Conservation (phyloP, 2,888 invertebrate species). For the Spatulosminthurus flaviceps region DNA sequence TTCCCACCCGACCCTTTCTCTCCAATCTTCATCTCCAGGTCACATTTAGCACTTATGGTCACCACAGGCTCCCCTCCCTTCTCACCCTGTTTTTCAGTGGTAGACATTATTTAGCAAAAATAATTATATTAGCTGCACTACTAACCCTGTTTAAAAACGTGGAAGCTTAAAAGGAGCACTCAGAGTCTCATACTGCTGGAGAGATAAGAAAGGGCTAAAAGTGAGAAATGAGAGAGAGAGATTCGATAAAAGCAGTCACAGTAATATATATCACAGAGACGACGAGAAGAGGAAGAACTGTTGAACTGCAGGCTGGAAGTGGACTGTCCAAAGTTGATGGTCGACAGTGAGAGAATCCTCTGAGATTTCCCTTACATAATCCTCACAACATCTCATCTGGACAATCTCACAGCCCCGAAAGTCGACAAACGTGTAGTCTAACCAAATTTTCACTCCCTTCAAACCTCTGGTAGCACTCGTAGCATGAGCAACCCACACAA, state of each 20-base stretch:
- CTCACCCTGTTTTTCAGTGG: background rate
- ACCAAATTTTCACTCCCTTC: no score
- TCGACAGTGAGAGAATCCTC: background rate
- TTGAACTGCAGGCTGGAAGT: slow-evolving; percentile 1
- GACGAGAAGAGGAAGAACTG: slow-evolving; percentile 7
- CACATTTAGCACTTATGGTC: slow-evolving; percentile 18
- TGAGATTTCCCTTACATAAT: background rate
- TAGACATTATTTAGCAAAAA: background rate
- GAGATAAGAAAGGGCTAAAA: background rate
- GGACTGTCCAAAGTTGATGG: slow-evolving; percentile 12
- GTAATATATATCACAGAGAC: background rate
- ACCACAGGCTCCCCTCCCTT: background rate
- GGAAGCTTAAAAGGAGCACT: background rate
- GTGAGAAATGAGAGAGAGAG: background rate
- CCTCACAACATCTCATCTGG: slow-evolving; percentile 8
- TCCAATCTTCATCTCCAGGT: background rate
- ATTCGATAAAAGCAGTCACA: background rate
- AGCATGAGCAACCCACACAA: no score
- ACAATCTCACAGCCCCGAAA: slow-evolving; percentile 5
- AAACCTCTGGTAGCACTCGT: no score
- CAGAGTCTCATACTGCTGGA: background rate
- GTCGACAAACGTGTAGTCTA: background rate
- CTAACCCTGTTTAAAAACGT: background rate
- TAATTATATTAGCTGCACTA: no score
- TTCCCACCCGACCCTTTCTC: background rate